Evolutionary conservation across 2,888 invertebrate species (phyloP), one percentile per base, ranked within the genome.

Genomic region (Galeopsomyia nigrocyanea): DNA sequence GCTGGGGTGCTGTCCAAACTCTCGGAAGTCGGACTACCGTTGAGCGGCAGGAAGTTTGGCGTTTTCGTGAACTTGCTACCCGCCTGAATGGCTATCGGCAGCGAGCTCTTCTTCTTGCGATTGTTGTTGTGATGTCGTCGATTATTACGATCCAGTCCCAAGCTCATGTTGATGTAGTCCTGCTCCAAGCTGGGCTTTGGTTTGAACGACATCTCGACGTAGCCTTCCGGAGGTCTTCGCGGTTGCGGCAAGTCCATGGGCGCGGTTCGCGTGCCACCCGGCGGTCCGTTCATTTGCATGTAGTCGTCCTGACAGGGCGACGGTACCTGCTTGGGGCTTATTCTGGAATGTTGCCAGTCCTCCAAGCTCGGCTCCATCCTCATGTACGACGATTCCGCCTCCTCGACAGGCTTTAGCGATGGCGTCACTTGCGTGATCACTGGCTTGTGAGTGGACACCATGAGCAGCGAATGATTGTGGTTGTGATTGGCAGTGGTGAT

Each of bases 201-300:
- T 79, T 83, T 88, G 85, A 87, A 90, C 55, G 88, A 88, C 92
- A 92, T 92, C 80, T 92, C 91, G 50, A 92, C 90, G 81, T 92
- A 92, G 46, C 91, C 92, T 57, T 91, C 91, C 1, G 88, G 88
- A 0, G 88, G 86, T 60, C 84, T 87, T 63, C 82, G 81, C 2
- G 83, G 86, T 65, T 86, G 85, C 14, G 86, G 87, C 56, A 87
- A 81, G 78, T 87, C 86, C 57, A 86, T 83, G 14, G 87, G 86
- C 49, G 86, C 84, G 46, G 88, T 88, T 78, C 87, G 83, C 26
- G 78, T 81, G 6, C 79, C 81, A 67, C 84, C 86, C 72, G 86
- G 82, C 63, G 86, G 86, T 57, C 86, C 87, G 65, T 85, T 87
- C 82, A 88, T 87, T 74, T 88, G 86, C 81, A 87, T 84, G 66